Base-by-base conservation (phyloP, 2,113 vertebrate genomes). In the Malurus alboscapulatus region DNA sequence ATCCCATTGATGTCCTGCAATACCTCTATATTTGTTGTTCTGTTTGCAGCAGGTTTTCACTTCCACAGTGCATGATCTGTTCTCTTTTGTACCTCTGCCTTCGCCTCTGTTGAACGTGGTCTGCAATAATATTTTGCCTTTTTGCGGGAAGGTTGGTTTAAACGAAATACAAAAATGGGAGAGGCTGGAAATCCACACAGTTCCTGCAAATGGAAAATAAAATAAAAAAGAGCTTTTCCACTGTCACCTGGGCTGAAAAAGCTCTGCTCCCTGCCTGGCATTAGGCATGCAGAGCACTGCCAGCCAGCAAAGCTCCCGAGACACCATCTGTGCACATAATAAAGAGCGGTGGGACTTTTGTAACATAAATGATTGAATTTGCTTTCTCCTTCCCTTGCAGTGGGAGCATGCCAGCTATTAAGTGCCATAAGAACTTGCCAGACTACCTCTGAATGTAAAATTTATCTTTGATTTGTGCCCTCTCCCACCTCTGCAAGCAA, bases 241-340 rank as follows among this genome's bases (percentile, higher is more conserved):
- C 25, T 59, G 75, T 87, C 82, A 94, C 93, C 84, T 77, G 87
- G 82, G 78, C 87, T 77, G 78, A 79, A 90, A 76, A 63, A 95
- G 87, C 87, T 47, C 26, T 9, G 68, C 85, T 93, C 84, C 89
- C 88, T 67, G 72, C 75, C 82, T 81, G 72, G 85, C 90, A 90
- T 96, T 96, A 92, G 94, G 83, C 90, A 96, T 95, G 90, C 94
- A 95, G 95, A 95, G 93, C 93, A 95, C 90, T 84, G 93, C 82
- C 92, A 92, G 93, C 82, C 93, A 92, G 76, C 88, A 95, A 90
- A 93, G 93, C 95, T 95, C 96, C 92, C 0, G 72, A 95, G 95
- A 95, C 95, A 67, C 95, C 94, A 95, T 96, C 94, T 96, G 96
- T 94, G 93, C 84, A 87, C 89, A 88, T 94, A 94, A 96, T 96